Evolutionary conservation across 2,888 invertebrate species (phyloP), one percentile per base, ranked within the genome.

Genomic region (Drosophila koepferae): DNA sequence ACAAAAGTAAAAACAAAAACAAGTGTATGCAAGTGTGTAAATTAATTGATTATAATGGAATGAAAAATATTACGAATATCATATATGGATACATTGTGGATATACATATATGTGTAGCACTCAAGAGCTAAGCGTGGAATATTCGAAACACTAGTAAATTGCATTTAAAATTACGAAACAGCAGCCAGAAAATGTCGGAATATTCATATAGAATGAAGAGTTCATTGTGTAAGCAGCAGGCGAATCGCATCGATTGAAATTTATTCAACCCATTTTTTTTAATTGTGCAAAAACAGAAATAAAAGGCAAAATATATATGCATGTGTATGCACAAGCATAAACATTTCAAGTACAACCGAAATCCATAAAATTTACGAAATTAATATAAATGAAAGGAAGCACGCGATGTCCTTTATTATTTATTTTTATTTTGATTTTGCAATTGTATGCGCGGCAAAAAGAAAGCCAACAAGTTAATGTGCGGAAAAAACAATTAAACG

Each of bases 131-230:
- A 64, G 58, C 67, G 72, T 63, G 49, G 69, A 63, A 84, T 89
- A 89, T 86, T 89, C 48, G 70, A 83, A 80, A 85, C 83, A 85
- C 89, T 64, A 74, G 80, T 82, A 66, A 83, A 86, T 72, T 85
- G 85, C 85, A 85, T 85, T 85, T 85, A 90, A 88, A 82, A 72
- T 72, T 74, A 66, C 53, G 63, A 73, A 76, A 74, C 18, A 56
- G 34, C 41, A 41, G 41, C n/a, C 34, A 38, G 36, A 16, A 66
- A 53, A 64, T 49, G 59, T 61, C 55, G 49, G 36, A 36, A 43
- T 53, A 51, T 48, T 54, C 12, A 48, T 49, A 54, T 43, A 43
- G 36, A 43, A 38, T 49, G 56, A 43, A 51, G 34, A 28, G 59
- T 43, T 49, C 23, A 48, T 49, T 53, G 48, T 48, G 23, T 20